Evolutionary conservation across 2,888 invertebrate genomes (phyloP), one percentile per base, ranked within the genome.

Genomic region (Bombylius discolor): DNA sequence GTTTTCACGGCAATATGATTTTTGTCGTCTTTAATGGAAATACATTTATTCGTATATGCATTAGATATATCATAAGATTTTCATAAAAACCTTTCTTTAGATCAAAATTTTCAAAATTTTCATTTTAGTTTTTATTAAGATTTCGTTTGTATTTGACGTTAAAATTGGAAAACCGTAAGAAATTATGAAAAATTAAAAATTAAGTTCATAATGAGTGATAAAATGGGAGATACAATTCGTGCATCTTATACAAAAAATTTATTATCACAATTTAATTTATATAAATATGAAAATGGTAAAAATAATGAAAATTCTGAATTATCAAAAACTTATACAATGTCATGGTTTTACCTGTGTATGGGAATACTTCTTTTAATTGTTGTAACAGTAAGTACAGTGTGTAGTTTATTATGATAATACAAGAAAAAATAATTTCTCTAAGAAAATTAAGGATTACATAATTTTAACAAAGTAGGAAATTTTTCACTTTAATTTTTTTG

Each of bases 191-290:
- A 36, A 36, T 7, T 7, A 36, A 36, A 34, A 36, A 36, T 5
- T 5, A 1, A 36, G 4, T 36, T 36, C 9, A 36, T 36, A 36
- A 36, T 36, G 6, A 36, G 36, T 8, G 9, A 36, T 42, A 42
- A 11, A 11, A 42, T 11, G 1, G 39, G 11, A 11, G 11, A 42
- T 11, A 42, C 39, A 1, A 11, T 42, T 11, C 5, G 1, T 11
- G 11, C 39, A 7, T 42, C 39, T 4, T 42, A 42, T 11, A 42
- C 39, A 11, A 54, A 34, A 47, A 52, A 52, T 42, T 52, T 47
- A 49, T 50, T 52, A 14, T 46, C 51, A 39, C 57, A 55, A 36
- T 57, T 57, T 39, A 52, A 52, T 49, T 48, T 52, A n/a, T 57
- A 57, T 39, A 54, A 55, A 42, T 57, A 55, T 49, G 54, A 54